Evolutionary conservation across 2,797 vertebrate genomes (phyloP).

Genomic region (Dipus sagitta): DNA sequence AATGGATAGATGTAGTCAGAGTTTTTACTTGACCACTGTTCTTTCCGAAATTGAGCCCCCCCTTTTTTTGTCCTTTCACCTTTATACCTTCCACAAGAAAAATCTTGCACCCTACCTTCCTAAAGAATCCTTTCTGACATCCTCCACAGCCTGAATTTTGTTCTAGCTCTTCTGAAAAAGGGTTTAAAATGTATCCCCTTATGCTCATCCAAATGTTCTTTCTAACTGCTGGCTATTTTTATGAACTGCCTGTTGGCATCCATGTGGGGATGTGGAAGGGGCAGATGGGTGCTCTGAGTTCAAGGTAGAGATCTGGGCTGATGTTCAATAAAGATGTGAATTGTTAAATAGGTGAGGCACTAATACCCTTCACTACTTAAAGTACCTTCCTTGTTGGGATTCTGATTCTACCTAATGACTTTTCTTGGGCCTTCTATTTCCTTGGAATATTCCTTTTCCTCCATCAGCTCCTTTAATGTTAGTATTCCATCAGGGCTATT

Average conservation of each 20-base stretch:
- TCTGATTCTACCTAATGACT: not conserved
- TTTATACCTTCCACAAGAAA: not conserved
- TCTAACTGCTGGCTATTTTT: not conserved
- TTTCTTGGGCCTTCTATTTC: not conserved
- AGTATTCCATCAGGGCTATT: not conserved
- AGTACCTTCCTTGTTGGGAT: no score
- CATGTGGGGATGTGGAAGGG: not conserved
- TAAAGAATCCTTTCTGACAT: not conserved
- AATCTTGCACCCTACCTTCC: no score
- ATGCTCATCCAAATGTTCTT: not conserved
- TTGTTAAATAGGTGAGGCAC: not conserved
- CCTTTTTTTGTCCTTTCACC: not conserved
- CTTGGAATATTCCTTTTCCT: not conserved
- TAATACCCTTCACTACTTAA: not conserved
- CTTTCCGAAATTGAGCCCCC: not conserved
- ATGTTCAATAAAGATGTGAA: not conserved
- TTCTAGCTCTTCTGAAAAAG: not conserved
- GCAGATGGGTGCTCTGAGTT: not conserved
- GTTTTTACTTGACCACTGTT: not conserved
- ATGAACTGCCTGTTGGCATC: not conserved
- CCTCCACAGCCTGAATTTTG: not conserved
- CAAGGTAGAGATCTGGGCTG: not conserved
- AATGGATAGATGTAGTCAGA: not conserved
- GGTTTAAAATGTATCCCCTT: not conserved
- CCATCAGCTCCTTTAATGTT: not conserved